Conservation (phyloP, 2,113 vertebrate genomes). For the Percina caprodes region DNA sequence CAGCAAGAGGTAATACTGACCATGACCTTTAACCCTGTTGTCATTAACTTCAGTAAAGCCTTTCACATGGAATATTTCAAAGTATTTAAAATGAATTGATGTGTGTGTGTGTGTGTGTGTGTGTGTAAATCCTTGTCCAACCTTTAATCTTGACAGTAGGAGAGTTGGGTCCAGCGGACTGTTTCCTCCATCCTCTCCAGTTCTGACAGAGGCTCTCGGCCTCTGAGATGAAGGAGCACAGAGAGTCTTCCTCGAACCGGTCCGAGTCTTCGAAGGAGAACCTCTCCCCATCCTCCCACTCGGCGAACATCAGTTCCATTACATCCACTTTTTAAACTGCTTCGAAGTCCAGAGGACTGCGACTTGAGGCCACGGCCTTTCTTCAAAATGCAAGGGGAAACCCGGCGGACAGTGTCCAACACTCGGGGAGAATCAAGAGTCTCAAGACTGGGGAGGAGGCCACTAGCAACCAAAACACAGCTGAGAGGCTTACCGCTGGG, state of each 20-base stretch:
- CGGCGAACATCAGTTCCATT: slow-evolving; percentile 99
- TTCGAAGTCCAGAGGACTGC: slow-evolving; percentile 26
- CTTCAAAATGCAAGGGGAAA: slow-evolving; percentile 22
- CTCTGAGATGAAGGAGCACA: slow-evolving; percentile 99
- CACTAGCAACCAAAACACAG: slow-evolving; percentile 74
- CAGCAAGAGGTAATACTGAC: slow-evolving; percentile 1
- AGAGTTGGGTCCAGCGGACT: slow-evolving; percentile 97
- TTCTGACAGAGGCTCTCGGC: slow-evolving; percentile 99
- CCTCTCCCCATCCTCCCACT: slow-evolving; percentile 99
- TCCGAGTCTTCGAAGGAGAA: slow-evolving; percentile 99
- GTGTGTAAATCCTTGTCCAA: slow-evolving; percentile 23
- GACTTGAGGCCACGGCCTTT: slow-evolving; percentile 20
- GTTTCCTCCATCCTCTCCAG: slow-evolving; percentile 99
- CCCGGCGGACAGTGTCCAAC: slow-evolving; percentile 26
- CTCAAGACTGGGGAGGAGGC: slow-evolving; percentile 73
- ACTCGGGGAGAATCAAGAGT: slow-evolving; percentile 25
- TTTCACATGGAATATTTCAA: neutral
- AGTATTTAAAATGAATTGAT: neutral
- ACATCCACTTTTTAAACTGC: slow-evolving; percentile 79
- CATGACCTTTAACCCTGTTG: neutral
- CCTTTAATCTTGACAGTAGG: slow-evolving; percentile 94
- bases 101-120: neutral
- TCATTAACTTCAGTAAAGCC: neutral
- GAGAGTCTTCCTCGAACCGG: slow-evolving; percentile 98
- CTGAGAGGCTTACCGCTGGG: slow-evolving; percentile 66